These are phyloP conservation scores for Cancer borealis DNA, from an alignment of 2,888 invertebrate genomes.

Conservation along the genomic window DNA sequence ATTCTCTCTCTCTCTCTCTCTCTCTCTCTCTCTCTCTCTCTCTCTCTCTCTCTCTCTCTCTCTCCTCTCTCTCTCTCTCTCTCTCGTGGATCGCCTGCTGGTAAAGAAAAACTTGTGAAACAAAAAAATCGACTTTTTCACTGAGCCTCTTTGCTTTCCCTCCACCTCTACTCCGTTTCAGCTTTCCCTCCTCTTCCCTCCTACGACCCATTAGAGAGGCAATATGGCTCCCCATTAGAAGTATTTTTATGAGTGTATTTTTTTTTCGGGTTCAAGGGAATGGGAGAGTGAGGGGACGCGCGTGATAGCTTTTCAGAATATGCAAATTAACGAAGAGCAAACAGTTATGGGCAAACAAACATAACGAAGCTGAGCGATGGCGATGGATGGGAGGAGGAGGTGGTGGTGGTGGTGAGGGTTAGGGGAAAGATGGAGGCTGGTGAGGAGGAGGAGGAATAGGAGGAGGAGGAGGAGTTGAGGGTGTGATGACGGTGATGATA, in stretches of 20 bases:
- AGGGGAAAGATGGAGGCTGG: background rate
- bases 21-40: constrained; percentile 1
- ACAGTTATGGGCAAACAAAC: constrained; percentile 10
- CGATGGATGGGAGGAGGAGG: background rate
- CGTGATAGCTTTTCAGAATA: constrained; percentile 16
- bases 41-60: constrained; percentile 8
- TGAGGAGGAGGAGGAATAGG: background rate
- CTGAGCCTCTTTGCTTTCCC: background rate
- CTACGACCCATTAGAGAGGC: background rate
- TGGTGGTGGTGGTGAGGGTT: background rate
- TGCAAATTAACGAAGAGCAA: constrained; percentile 13
- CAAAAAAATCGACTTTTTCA: background rate
- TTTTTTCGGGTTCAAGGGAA: background rate
- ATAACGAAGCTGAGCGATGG: constrained; percentile 36
- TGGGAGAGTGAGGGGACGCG: background rate
- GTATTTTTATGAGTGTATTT: background rate
- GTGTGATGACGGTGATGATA: background rate
- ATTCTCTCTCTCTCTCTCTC: background rate
- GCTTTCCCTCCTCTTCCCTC: background rate
- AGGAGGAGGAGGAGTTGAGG: background rate
- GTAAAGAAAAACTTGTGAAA: background rate
- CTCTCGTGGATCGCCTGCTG: background rate
- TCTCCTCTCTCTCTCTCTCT: constrained; percentile 29
- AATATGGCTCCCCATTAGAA: constrained; percentile 16
- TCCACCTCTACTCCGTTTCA: background rate